Percentiles rank a stretch among this genome's conserved stretches.
phyloP scores from a whole-genome alignment of 2,888 invertebrate genomes.

The Spisula subtruncata region DNA sequence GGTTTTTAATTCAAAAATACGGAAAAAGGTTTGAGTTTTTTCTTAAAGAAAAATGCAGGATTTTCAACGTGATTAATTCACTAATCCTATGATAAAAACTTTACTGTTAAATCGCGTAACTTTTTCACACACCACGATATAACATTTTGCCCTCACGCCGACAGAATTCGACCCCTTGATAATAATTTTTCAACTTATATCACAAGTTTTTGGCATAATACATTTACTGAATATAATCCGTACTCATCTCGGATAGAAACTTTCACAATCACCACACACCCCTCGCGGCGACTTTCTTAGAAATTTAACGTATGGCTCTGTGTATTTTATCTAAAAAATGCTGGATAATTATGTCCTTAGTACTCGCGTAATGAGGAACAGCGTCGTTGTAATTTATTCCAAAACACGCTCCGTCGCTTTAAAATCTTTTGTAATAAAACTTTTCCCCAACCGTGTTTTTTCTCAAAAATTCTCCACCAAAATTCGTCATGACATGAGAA shows the following conservation, averaged over 20 bases:
- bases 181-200: neutral
- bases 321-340: neutral
- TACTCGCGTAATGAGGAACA: neutral
- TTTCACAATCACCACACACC: neutral
- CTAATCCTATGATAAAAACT: neutral
- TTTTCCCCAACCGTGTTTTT: conserved; percentile 17
- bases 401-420: conserved; percentile 13
- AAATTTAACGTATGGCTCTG: neutral
- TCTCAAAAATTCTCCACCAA: conserved; percentile 15
- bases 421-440: neutral
- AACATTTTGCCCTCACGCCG: neutral
- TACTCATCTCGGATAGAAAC: neutral
- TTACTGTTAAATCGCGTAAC: neutral
- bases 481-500: conserved; percentile 27
- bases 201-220: neutral
- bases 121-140: neutral
- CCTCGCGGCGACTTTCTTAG: conserved; percentile 20
- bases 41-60: neutral
- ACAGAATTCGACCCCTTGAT: neutral
- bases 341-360: neutral
- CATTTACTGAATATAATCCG: neutral
- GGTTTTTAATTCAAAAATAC: neutral
- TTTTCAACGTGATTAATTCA: neutral
- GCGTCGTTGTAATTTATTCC: conserved; percentile 36
- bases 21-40: neutral